Evolutionary conservation across 2,113 vertebrate species (phyloP), one percentile per base, ranked within the genome.

Genomic region (Garra rufa): DNA sequence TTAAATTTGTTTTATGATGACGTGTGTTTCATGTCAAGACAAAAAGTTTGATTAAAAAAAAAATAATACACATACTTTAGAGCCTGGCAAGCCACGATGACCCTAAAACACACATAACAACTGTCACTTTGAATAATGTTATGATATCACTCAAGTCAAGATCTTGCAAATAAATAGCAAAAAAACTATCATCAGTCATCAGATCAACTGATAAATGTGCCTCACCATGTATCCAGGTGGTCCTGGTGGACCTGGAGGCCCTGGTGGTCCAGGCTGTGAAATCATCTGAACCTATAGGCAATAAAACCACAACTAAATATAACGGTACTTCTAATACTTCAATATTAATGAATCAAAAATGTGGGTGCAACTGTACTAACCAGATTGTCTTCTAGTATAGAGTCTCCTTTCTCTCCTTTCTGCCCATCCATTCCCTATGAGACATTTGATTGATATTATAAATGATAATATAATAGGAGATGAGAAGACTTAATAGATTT

Each of bases 341-440:
- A 50, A 7, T 14, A 38, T 80, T 30, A 19, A 59, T 0, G 1
- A 59, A 67, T 15, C 21, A 14, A 28, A 8, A 65, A 24, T 4
- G 13, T 3, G n/a, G 28, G n/a, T 21, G 28, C 2, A 43, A 48
- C 77, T 65, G 61, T 17, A 93, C 95, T 95, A 86, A 99, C 97
- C 82, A 97, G 94, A 85, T 96, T 96, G 69, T 98, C 97, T 69
- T 96, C 95, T 75, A 97, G 89, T 9, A 95, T 94, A 0, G 94
- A 94, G 86, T 97, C 96, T 82, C 97, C 97, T 88, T 94, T 97
- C 81, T 97, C 96, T 85, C 97, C 97, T 89, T 95, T 97, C 52
- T 93, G 94, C 79, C 96, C 97, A 1, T 97, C 96, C 84, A 95
- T 76, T 41, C 97, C 97, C 97, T 99, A 73, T 74, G 43, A 84